Conservation (phyloP, 1,140 invertebrate genomes). For the Drosophila nikananu region DNA sequence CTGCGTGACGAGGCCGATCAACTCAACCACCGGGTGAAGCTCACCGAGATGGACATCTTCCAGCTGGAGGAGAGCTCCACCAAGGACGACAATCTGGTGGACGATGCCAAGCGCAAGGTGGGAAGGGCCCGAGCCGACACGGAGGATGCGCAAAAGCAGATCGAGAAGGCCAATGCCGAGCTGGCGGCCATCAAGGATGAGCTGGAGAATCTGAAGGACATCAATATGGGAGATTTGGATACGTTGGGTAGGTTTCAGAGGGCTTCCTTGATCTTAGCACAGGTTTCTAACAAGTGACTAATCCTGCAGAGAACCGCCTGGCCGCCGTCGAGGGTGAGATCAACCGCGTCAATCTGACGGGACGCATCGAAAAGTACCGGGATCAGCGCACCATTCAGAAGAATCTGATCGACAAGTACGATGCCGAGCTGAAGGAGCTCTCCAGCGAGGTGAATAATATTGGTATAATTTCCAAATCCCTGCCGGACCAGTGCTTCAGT, state of each 20-base stretch:
- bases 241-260: constrained; percentile 85
- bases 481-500: constrained; percentile 95
- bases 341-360: constrained; percentile 90
- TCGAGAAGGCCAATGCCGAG: constrained; percentile 91
- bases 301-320: constrained; percentile 89
- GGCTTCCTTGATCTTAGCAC: no score
- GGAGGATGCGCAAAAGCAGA: constrained; percentile 91
- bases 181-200: constrained; percentile 93
- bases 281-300: not conserved
- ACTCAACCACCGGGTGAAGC: constrained; percentile 89
- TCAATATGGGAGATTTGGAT: constrained; percentile 90
- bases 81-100: constrained; percentile 90
- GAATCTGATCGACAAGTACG: constrained; percentile 93
- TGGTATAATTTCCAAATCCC: constrained; percentile 91
- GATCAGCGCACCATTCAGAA: constrained; percentile 91
- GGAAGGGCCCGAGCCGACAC: constrained; percentile 94
- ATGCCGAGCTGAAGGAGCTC: constrained; percentile 91
- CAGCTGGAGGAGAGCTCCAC: constrained; percentile 90
- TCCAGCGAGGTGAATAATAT: constrained; percentile 94
- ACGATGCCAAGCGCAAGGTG: constrained; percentile 91
- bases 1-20: constrained; percentile 92
- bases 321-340: constrained; percentile 91
- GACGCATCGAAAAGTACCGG: constrained; percentile 90
- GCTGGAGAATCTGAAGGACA: constrained; percentile 91
- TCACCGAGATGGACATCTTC: constrained; percentile 89